phyloP scores from a whole-genome alignment of 2,797 vertebrate species.

The Coregonus suidteri region DNA sequence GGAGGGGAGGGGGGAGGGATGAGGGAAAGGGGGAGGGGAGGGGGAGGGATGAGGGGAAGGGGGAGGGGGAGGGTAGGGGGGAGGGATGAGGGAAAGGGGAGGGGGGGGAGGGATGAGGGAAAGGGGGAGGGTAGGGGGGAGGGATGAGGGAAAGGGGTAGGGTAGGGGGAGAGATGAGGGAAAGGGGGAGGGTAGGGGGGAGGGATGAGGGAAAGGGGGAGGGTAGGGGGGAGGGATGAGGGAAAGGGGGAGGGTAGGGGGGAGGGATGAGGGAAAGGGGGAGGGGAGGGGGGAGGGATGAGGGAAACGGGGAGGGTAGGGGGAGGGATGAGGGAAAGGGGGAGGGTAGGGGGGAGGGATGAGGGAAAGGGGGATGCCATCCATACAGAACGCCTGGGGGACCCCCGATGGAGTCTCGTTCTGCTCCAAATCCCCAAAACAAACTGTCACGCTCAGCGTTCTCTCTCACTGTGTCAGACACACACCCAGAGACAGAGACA shows the following conservation, averaged over 20 bases:
- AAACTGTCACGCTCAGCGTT: neutral
- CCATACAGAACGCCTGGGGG: constrained; percentile 2
- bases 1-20: neutral
- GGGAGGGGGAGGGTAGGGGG: too few relatives aligned
- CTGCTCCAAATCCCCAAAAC: constrained; percentile 11
- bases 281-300: neutral
- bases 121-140: neutral
- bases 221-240: neutral
- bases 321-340: neutral
- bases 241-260: too few relatives aligned
- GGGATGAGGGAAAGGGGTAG: neutral
- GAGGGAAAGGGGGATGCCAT: neutral
- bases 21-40: neutral
- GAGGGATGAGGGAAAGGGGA: neutral
- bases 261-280: too few relatives aligned
- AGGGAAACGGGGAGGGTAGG: too few relatives aligned
- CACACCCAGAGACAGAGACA: neutral
- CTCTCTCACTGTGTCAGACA: neutral
- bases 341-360: neutral
- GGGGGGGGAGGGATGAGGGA: neutral
- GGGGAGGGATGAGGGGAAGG: too few relatives aligned
- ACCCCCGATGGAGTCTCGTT: neutral
- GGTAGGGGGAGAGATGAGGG: too few relatives aligned
- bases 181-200: neutral
- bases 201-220: neutral